Base-by-base conservation (phyloP, 2,113 vertebrate species). In the Vicugna pacos region DNA sequence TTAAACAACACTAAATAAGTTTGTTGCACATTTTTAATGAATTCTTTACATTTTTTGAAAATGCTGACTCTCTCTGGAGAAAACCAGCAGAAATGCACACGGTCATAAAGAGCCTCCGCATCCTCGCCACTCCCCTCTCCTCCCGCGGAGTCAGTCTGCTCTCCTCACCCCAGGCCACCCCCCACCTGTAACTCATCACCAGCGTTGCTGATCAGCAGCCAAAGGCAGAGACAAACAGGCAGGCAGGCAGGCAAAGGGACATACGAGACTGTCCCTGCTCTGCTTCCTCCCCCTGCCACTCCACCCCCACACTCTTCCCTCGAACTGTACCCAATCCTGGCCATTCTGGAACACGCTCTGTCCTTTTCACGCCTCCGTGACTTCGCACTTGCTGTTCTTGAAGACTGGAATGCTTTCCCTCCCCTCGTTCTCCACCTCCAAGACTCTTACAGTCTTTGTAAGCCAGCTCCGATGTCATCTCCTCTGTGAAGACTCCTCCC, bases 311-410 rank as follows among this genome's bases (percentile, higher is more conserved):
- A 42, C 69, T n/a, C 69, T 93, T 75, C 77, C 93, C 38, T 84
- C 35, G 3, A 17, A 46, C 67, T 91, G 48, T 38, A 60, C 88
- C 76, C 93, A 87, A 14, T 73, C 90, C 91, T 62, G 32, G 75
- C 80, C 90, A 73, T 76, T 84, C 94, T 86, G 86, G 65, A 88
- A 82, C 81, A 46, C 0, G 7, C 79, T 91, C 28, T 93, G 73
- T 72, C 94, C 79, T 96, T 96, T 95, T 96, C 70, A 50, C 14
- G 60, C 94, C 91, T 95, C 91, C 56, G 3, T 85, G 91, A 77
- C 94, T 96, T 94, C 0, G 42, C 92, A 95, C 79, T 92, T 87
- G 75, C 92, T 95, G 77, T 91, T 87, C 93, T 90, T 52, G 72
- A 77, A 96, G 91, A 81, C 84, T 26, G 77, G 70, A 95, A 96